Evolutionary conservation across 2,113 vertebrate species (phyloP).

Genomic region (Myxocyprinus asiaticus): DNA sequence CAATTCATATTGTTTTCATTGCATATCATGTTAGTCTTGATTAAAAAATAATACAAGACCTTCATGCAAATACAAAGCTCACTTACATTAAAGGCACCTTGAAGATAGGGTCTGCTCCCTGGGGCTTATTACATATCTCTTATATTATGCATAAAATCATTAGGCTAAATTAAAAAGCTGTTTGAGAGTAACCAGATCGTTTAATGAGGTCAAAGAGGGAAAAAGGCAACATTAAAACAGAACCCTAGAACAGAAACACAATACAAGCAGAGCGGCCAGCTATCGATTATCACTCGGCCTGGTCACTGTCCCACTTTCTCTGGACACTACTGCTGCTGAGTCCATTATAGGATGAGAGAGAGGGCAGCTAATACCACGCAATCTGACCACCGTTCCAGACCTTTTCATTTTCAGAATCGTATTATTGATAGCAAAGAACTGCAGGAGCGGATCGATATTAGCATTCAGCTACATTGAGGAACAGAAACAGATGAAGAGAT

Average conservation of each 20-base stretch:
- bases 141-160: conserved; percentile 83
- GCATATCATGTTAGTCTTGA: conserved; percentile 39
- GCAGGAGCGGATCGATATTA: conserved; percentile 8
- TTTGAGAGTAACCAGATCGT: conserved; percentile 81
- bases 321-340: conserved; percentile 33
- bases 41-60: conserved; percentile 59
- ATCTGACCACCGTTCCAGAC: conserved; percentile 30
- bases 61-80: conserved; percentile 58
- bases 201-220: conserved; percentile 80
- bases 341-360: conserved; percentile 21
- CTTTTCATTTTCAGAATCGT: conserved; percentile 45
- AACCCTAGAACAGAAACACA: conserved; percentile 74
- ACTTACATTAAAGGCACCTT: conserved; percentile 80
- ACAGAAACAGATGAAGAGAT: conserved; percentile 40
- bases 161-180: conserved; percentile 84
- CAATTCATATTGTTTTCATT: conserved; percentile 15
- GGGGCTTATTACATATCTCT: conserved; percentile 76
- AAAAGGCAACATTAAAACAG: conserved; percentile 77
- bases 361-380: conserved; percentile 18
- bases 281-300: conserved; percentile 81
- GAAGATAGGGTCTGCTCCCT: conserved; percentile 71
- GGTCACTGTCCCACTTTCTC: conserved; percentile 71
- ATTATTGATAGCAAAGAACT: conserved; percentile 7
- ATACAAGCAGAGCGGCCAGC: conserved; percentile 70
- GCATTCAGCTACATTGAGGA: conserved; percentile 28